These are phyloP conservation scores for Mormyrus hasselquistii DNA, from an alignment of 2,797 vertebrate genomes.

Conservation along the genomic window DNA sequence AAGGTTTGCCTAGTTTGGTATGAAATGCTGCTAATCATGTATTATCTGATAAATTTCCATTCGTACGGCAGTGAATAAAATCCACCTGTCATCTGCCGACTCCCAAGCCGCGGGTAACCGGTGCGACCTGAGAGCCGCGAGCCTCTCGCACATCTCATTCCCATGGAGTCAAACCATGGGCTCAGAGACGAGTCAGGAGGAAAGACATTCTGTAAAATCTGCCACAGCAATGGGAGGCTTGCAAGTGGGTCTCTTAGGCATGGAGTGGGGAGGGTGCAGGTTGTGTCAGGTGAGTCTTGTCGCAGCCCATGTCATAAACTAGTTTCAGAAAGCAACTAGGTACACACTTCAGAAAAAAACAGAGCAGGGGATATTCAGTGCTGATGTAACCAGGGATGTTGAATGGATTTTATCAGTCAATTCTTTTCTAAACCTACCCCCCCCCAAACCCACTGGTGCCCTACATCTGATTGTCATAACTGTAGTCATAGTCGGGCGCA, in stretches of 20 bases:
- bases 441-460: neutral
- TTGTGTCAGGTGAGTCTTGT: neutral
- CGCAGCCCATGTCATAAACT: neutral
- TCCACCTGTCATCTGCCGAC: too few species aligned
- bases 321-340: neutral
- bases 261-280: neutral
- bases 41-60: neutral
- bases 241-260: neutral
- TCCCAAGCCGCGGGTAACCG: neutral
- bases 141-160: neutral
- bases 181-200: neutral
- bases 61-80: neutral
- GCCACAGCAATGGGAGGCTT: neutral
- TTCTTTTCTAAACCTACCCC: neutral
- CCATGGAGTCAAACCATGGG: neutral
- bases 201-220: neutral
- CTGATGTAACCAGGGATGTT: neutral
- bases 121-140: neutral
- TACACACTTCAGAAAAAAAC: neutral
- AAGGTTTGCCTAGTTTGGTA: neutral
- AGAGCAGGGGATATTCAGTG: neutral
- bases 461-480: slow-evolving; percentile 77
- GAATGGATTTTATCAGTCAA: neutral
- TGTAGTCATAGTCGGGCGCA: slow-evolving; percentile 72
- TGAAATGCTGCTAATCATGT: neutral